phyloP scores from a whole-genome alignment of 2,797 vertebrate genomes.

The Champsocephalus esox region DNA sequence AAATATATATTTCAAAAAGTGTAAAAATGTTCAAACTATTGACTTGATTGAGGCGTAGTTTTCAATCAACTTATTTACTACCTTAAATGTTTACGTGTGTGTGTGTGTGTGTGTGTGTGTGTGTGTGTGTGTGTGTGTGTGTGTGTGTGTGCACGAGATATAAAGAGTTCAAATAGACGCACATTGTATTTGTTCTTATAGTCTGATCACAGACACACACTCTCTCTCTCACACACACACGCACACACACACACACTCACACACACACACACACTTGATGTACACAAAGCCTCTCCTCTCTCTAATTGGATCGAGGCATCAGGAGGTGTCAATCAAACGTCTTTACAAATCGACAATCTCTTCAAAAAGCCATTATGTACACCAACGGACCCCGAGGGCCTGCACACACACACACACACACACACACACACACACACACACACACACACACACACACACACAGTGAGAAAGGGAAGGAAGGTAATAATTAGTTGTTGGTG shows the following conservation, averaged over 20 bases:
- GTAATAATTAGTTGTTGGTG: conserved; percentile 77
- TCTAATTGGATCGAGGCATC: conserved; percentile 79
- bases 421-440: conserved; percentile 30
- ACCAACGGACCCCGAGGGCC: conserved; percentile 64
- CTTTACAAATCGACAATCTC: conserved; percentile 77
- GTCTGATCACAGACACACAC: conserved; percentile 1
- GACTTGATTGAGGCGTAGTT: background rate
- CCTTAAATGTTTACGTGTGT: background rate
- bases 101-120: background rate
- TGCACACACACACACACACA: conserved; percentile 33
- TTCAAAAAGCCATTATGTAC: conserved; percentile 78
- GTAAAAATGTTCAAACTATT: background rate
- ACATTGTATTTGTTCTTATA: conserved; percentile 17
- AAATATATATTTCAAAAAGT: no score
- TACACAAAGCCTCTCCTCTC: conserved; percentile 49
- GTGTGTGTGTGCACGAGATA: no score
- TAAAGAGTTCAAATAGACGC: background rate
- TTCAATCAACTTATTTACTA: background rate
- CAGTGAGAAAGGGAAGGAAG: conserved; percentile 63
- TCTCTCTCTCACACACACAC: background rate
- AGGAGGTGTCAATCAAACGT: conserved; percentile 79
- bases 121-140: no score
- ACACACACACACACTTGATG: conserved; percentile 18
- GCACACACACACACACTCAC: background rate
- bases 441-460: conserved; percentile 34